Conservation (phyloP, 2,797 vertebrate species). For the Chelon labrosus region DNA sequence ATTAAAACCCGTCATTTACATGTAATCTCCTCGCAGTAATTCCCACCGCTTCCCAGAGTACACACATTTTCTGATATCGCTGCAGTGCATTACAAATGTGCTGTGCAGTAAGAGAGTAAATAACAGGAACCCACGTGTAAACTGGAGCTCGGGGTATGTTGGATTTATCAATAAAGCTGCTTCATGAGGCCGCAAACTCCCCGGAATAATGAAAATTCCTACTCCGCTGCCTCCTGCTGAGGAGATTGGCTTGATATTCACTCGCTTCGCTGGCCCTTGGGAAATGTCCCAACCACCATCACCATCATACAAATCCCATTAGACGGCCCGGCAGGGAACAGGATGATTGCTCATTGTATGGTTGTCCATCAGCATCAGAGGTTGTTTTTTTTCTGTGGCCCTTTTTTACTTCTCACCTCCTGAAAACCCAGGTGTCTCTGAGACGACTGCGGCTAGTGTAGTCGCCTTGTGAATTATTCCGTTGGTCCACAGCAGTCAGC, state of each 20-base stretch:
- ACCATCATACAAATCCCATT: background rate
- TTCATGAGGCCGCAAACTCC: background rate
- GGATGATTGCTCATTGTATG: background rate
- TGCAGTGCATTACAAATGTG: slow-evolving; percentile 15
- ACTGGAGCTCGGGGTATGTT: background rate
- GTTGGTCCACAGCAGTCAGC: slow-evolving; percentile 9
- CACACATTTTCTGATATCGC: background rate
- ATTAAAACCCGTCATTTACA: background rate
- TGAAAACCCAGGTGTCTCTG: slow-evolving; percentile 1
- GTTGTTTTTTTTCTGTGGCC: background rate
- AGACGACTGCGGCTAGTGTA: background rate
- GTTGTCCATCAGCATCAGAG: background rate
- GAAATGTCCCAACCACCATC: background rate
- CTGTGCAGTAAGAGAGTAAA: background rate
- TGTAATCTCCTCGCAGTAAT: background rate
- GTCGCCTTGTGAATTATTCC: slow-evolving; percentile 35
- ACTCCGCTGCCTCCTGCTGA: background rate
- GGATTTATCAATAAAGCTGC: background rate
- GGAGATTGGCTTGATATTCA: background rate
- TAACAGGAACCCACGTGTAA: background rate
- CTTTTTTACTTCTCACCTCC: background rate
- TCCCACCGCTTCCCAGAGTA: background rate
- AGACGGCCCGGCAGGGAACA: background rate
- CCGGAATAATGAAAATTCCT: background rate
- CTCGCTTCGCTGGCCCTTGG: background rate